phyloP scores from a whole-genome alignment of 2,113 vertebrate genomes.

The Rhipidura dahli region DNA sequence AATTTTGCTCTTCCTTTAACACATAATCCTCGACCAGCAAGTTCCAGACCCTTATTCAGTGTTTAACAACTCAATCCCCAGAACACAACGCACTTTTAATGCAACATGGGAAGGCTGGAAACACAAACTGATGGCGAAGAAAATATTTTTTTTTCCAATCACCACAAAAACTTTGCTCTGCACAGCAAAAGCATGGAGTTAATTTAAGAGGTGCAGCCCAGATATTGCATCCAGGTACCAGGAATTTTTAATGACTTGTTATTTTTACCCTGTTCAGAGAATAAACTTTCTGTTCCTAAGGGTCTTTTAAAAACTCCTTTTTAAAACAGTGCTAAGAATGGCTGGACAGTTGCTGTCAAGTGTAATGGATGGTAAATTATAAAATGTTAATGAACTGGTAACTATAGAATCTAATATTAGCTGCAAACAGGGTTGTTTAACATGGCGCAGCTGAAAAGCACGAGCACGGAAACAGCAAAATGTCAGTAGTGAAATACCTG shows the following conservation, averaged over 20 bases:
- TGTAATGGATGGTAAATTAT: conserved; percentile 10
- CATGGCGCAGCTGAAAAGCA: background rate
- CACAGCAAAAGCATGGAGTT: background rate
- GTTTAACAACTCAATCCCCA: background rate
- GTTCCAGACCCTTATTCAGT: background rate
- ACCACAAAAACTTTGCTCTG: background rate
- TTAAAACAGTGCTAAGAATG: background rate
- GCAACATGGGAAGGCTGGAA: background rate
- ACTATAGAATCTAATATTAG: conserved; percentile 14
- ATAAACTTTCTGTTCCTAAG: background rate
- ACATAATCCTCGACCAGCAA: background rate
- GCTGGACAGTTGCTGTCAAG: conserved; percentile 36
- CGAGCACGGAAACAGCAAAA: background rate
- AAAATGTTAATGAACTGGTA: conserved; percentile 47
- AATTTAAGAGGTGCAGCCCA: conserved; percentile 39
- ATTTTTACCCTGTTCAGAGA: conserved; percentile 24
- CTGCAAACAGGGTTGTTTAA: background rate
- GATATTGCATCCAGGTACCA: conserved; percentile 20
- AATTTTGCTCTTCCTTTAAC: background rate
- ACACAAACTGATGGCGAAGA: background rate
- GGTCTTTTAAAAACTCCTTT: background rate
- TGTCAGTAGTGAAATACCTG: conserved; percentile 50
- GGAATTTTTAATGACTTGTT: conserved; percentile 39
- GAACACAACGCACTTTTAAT: background rate
- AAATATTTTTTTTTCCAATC: conserved; percentile 17